Base-by-base conservation (phyloP, 92 coral and sea anemone species). In the Epizoanthus ramosus region DNA sequence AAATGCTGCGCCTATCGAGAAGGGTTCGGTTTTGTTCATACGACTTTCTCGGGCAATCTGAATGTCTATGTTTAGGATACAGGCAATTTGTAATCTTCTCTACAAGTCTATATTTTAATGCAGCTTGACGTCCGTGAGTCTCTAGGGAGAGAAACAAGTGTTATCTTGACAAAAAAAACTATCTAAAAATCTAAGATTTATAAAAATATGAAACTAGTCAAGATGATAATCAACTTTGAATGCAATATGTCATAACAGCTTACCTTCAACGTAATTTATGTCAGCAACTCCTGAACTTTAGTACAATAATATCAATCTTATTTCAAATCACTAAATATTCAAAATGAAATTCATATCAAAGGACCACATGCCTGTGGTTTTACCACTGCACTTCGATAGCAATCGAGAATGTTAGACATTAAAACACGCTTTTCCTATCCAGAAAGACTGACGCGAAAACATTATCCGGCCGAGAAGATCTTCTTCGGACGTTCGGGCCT, bases 301-400 rank as follows among this genome's bases (percentile, higher is more conserved):
- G 70, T 19, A 60, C 57, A 77, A 60, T 12, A 77, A 61, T 15
- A 12, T 2, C 69, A 22, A 61, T 63, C 63, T 61, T 60, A 60
- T 41, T 28, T 63, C 18, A 22, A 33, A 13, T 25, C 54, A 39
- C 57, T 77, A 39, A 77, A 52, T 65, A 41, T 77, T 59, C 15
- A 45, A 77, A 57, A 12, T 63, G 64, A 39, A 61, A 57, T 45
- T 67, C 15, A n/a, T 59, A 57, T 33, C 22, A 39, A 43, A 21
- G 64, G 63, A 43, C 58, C 24, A 18, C 52, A 77, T 77, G 41
- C 52, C 21, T 77, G 82, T 77, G 82, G 82, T 77, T 77, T 77
- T 77, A 63, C 58, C 57, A 61, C 37, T 61, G 70, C 82, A 23
- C 61, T 77, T 39, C 23, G 82, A 77, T 77, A 77, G 57, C 22